Percentiles rank a stretch among this genome's conserved stretches.
These are phyloP conservation scores for Camptogramma bilineatum DNA, from an alignment of 2,888 invertebrate genomes.

Conservation along the genomic window DNA sequence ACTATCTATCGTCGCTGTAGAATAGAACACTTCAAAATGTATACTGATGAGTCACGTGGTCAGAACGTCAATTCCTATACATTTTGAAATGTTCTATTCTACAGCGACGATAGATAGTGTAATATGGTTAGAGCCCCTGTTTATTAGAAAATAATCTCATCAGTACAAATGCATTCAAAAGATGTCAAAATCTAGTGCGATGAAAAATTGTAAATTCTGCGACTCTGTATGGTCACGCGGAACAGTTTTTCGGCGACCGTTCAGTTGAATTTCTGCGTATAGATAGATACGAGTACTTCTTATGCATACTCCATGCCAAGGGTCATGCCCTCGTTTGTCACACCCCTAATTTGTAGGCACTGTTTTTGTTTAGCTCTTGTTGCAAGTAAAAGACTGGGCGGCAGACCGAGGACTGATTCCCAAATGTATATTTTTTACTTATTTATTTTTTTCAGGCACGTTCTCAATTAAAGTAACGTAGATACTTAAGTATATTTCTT, in stretches of 20 bases:
- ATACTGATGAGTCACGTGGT: too few species aligned
- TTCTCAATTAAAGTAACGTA: neutral
- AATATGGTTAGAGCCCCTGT: too few species aligned
- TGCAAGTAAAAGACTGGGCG: too few species aligned
- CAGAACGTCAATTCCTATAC: too few species aligned
- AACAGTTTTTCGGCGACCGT: neutral
- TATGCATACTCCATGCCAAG: neutral
- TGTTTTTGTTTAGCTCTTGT: neutral
- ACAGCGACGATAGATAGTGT: too few species aligned
- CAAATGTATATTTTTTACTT: neutral
- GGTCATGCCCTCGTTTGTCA: neutral
- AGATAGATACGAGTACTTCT: neutral
- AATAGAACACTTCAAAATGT: too few species aligned
- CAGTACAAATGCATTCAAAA: neutral
- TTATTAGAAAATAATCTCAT: constrained; percentile 5
- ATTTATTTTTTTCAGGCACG: too few species aligned
- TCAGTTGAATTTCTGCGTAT: neutral
- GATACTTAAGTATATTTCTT: neutral
- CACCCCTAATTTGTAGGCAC: neutral
- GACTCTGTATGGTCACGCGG: neutral
- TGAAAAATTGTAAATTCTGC: neutral
- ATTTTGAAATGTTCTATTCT: too few species aligned
- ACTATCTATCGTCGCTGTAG: too few species aligned
- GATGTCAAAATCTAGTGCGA: neutral
- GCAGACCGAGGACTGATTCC: neutral